Conservation (phyloP, 1,140 invertebrate species). For the Aphelinus atriplicis region DNA sequence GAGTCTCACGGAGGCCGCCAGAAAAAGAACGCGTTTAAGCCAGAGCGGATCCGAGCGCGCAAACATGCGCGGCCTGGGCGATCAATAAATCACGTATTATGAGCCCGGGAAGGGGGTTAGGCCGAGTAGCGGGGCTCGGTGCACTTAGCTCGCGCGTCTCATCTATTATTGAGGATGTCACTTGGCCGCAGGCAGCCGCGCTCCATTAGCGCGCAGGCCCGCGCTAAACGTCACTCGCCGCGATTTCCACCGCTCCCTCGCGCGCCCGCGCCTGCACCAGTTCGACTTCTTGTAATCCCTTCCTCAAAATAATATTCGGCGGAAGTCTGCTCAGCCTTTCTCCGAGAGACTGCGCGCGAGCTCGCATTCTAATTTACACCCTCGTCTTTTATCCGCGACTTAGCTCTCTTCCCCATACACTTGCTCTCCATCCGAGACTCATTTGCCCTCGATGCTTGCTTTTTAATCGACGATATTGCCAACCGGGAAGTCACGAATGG, state of each 20-base stretch:
- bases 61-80: background rate
- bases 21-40: background rate
- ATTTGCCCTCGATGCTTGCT: too few relatives aligned
- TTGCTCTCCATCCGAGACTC: too few relatives aligned
- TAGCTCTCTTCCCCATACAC: too few relatives aligned
- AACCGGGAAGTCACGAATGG: background rate
- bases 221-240: constrained; percentile 17
- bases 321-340: constrained; percentile 32
- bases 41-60: background rate
- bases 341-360: background rate
- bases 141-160: constrained; percentile 57
- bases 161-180: constrained; percentile 60
- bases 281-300: constrained; percentile 46
- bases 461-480: too few relatives aligned
- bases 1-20: too few relatives aligned
- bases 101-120: constrained; percentile 15
- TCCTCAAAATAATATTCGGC: constrained; percentile 48
- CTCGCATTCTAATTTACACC: constrained; percentile 13
- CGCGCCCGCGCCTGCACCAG: background rate
- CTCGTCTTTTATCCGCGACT: constrained; percentile 14
- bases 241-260: constrained; percentile 2
- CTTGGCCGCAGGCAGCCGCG: constrained; percentile 35
- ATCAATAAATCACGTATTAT: constrained; percentile 33
- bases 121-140: constrained; percentile 22
- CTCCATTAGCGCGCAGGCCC: constrained; percentile 29